Evolutionary conservation across 2,797 vertebrate species (phyloP).

Genomic region (Schizopygopsis malacanthus): DNA sequence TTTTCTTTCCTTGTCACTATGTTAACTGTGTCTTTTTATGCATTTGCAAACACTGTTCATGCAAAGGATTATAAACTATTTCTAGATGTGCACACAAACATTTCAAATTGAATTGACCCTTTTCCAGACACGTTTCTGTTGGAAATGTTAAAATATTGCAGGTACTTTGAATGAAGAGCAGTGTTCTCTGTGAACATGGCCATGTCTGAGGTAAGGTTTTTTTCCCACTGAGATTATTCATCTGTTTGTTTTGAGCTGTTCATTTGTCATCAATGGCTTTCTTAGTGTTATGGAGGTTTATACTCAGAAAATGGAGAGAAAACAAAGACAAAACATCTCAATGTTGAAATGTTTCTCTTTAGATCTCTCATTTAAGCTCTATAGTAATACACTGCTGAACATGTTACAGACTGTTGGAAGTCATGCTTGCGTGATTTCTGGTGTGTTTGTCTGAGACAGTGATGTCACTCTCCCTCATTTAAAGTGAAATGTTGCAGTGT

Average conservation of each 20-base stretch:
- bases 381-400: neutral
- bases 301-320: neutral
- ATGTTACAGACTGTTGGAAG: conserved; percentile 28
- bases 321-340: neutral
- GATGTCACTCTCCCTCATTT: conserved; percentile 48
- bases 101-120: neutral
- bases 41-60: neutral
- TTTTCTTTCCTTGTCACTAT: neutral
- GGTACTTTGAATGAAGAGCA: neutral
- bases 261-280: neutral
- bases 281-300: neutral
- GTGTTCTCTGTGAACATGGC: neutral
- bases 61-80: neutral
- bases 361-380: neutral
- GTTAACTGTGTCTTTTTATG: conserved; percentile 6
- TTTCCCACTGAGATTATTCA: neutral
- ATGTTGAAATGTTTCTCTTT: conserved; percentile 2
- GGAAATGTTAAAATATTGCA: neutral
- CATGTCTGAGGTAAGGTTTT: neutral
- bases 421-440: neutral
- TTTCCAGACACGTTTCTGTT: neutral
- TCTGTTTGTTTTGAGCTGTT: conserved; percentile 17
- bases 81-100: neutral
- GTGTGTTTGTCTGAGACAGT: conserved; percentile 42
- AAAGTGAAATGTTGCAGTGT: conserved; percentile 52